These are phyloP conservation scores for Catagonus wagneri DNA, from an alignment of 2,113 vertebrate genomes.

Conservation along the genomic window DNA sequence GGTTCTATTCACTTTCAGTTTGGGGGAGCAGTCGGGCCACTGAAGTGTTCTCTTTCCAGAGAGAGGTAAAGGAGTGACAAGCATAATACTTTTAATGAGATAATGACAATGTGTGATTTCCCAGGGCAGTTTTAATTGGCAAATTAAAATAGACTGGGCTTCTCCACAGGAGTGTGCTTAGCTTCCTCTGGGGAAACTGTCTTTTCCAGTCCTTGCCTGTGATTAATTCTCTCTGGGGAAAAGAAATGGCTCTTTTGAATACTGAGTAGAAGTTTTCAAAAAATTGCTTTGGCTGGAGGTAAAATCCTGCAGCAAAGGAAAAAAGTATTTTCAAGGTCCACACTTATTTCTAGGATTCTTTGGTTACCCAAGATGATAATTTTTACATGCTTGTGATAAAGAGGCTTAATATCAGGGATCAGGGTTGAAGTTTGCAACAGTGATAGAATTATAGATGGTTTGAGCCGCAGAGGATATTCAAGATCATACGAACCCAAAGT, in stretches of 20 bases:
- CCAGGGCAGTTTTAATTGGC: conserved; percentile 74
- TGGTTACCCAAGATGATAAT: background rate
- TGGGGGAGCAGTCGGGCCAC: background rate
- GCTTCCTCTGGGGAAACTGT: conserved; percentile 35
- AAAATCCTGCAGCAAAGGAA: conserved; percentile 46
- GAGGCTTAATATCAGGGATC: background rate
- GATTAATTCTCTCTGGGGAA: conserved; percentile 68
- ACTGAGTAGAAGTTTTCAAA: conserved; percentile 47
- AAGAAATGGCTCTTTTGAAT: conserved; percentile 60
- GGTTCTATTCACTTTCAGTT: conserved; percentile 28
- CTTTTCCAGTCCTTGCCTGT: conserved; percentile 62
- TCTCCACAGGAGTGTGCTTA: conserved; percentile 39
- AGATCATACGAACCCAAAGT: background rate
- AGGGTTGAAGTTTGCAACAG: background rate
- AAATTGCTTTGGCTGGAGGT: conserved; percentile 38
- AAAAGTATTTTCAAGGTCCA: background rate
- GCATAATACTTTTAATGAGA: conserved; percentile 70
- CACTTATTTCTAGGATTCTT: conserved; percentile 40
- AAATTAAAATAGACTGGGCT: conserved; percentile 77
- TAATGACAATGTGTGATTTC: conserved; percentile 71
- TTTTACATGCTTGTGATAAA: conserved; percentile 47
- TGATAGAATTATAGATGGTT: background rate
- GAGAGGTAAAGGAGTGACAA: conserved; percentile 50
- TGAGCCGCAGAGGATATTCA: background rate
- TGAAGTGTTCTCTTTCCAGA: conserved; percentile 34